These are phyloP conservation scores for Cisticola juncidis DNA, from an alignment of 2,113 vertebrate species.

Conservation along the genomic window DNA sequence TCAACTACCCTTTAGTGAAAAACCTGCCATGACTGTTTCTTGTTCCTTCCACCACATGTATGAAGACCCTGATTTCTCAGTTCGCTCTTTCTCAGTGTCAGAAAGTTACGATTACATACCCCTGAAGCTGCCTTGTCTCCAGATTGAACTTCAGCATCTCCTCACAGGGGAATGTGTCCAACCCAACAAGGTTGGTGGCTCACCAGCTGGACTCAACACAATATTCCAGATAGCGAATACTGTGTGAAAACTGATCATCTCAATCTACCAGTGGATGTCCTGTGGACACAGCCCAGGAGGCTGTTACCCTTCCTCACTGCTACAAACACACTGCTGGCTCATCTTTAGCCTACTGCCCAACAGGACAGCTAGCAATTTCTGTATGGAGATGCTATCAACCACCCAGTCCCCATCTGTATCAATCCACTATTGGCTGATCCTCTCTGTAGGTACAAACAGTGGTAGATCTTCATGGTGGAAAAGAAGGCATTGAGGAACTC, in stretches of 20 bases:
- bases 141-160: not conserved
- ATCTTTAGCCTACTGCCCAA: not conserved
- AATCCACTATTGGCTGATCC: not conserved
- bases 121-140: not conserved
- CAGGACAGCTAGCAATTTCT: not conserved
- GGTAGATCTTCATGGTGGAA: not conserved
- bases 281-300: not conserved
- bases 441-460: not conserved
- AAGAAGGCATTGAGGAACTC: not conserved
- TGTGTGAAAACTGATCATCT: not conserved
- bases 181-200: not conserved
- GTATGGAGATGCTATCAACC: not conserved
- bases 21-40: not conserved
- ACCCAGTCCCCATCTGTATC: not conserved
- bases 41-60: rapidly evolving
- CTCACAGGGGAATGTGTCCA: rapidly evolving
- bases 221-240: not conserved
- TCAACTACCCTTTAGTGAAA: not conserved
- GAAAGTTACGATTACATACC: not conserved
- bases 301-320: not conserved
- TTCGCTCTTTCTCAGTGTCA: not conserved
- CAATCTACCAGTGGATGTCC: not conserved
- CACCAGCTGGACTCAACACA: not conserved
- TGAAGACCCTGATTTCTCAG: not conserved
- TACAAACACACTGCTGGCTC: not conserved